Evolutionary conservation across 2,797 vertebrate species (phyloP).

Genomic region (Eurystomus glaucurus): DNA sequence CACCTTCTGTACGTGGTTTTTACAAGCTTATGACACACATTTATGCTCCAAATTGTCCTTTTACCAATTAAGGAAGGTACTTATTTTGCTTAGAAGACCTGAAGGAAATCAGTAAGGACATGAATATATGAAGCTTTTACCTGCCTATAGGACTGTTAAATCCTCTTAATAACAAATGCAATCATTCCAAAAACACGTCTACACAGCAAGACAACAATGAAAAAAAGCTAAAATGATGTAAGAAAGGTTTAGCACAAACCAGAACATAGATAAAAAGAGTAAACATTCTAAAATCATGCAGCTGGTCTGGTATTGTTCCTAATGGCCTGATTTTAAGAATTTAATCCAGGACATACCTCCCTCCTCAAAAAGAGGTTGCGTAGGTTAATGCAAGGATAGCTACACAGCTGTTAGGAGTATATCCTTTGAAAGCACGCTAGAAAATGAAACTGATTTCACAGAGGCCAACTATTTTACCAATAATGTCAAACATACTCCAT

Average conservation of each 20-base stretch:
- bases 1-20: neutral
- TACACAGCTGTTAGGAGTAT: neutral
- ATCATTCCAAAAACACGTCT: neutral
- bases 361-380: slow-evolving; percentile 13
- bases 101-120: neutral
- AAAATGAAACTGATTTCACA: slow-evolving; percentile 36
- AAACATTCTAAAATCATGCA: slow-evolving; percentile 47
- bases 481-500: slow-evolving; percentile 54
- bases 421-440: slow-evolving; percentile 37
- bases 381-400: slow-evolving; percentile 60
- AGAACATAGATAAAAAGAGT: neutral
- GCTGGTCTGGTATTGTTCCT: slow-evolving; percentile 1
- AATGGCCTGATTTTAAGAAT: slow-evolving; percentile 45
- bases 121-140: neutral
- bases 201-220: neutral
- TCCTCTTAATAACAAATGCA: neutral
- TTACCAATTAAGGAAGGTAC: neutral
- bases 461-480: slow-evolving; percentile 7
- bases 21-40: slow-evolving; percentile 17
- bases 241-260: neutral
- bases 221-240: neutral
- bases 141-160: neutral
- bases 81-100: neutral
- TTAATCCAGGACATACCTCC: slow-evolving; percentile 66
- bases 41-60: neutral